A percentile compares a stretch with the other conserved stretches of the same genome.
phyloP scores from a whole-genome alignment of 2,888 invertebrate genomes.

The Serrognathus titanus region DNA sequence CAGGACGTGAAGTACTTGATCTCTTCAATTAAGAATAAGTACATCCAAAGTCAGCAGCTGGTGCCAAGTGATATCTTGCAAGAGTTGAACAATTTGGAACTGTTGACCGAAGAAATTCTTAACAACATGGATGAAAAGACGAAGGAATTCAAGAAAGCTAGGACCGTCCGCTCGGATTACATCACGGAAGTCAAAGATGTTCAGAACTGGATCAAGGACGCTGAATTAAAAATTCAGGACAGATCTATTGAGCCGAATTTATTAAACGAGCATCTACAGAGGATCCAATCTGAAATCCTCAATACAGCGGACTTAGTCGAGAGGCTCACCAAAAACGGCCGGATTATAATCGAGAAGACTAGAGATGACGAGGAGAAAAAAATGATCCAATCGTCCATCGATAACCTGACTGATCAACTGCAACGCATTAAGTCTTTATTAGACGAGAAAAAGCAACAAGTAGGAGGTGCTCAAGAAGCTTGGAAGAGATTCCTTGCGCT shows the following conservation, averaged over 20 bases:
- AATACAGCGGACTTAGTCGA: constrained; percentile 73
- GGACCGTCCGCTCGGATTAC: constrained; percentile 78
- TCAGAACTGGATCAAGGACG: constrained; percentile 78
- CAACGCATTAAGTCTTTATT: constrained; percentile 73
- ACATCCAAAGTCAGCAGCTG: constrained; percentile 60
- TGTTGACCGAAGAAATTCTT: constrained; percentile 73
- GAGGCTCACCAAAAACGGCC: constrained; percentile 73
- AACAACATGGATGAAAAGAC: constrained; percentile 85
- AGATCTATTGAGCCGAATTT: constrained; percentile 72
- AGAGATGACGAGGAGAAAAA: constrained; percentile 74
- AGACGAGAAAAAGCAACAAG: constrained; percentile 78
- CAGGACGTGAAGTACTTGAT: constrained; percentile 59
- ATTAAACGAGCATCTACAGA: constrained; percentile 73
- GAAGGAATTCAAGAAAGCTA: constrained; percentile 82
- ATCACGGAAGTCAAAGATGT: constrained; percentile 74
- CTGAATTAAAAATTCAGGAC: constrained; percentile 80
- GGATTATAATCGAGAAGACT: constrained; percentile 74
- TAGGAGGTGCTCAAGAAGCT: constrained; percentile 83
- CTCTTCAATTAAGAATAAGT: constrained; percentile 58
- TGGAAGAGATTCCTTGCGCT: constrained; percentile 83
- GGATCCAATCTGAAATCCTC: constrained; percentile 72
- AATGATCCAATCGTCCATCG: constrained; percentile 70
- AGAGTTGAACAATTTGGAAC: constrained; percentile 77
- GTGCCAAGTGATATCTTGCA: constrained; percentile 75
- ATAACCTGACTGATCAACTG: constrained; percentile 74